Evolutionary conservation across 2,113 vertebrate genomes (phyloP).

Genomic region (Alectura lathami): DNA sequence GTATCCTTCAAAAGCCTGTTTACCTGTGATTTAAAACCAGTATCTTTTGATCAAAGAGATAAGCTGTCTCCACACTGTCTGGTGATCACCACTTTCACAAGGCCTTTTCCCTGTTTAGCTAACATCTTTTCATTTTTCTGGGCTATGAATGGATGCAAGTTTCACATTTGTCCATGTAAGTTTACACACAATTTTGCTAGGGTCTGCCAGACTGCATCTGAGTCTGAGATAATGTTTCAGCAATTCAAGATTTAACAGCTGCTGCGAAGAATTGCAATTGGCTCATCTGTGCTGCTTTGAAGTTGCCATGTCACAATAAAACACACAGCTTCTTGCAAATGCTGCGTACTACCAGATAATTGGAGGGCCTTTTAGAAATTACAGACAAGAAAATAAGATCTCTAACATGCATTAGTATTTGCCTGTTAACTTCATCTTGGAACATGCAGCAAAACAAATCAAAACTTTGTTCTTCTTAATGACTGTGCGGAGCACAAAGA

Average conservation of each 20-base stretch:
- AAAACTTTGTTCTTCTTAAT: constrained; percentile 4
- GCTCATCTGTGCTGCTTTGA: constrained; percentile 35
- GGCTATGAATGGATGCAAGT: not conserved
- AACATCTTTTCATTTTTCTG: not conserved
- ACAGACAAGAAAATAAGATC: not conserved
- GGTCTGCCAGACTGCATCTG: not conserved
- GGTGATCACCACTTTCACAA: not conserved
- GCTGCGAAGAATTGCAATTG: constrained; percentile 29
- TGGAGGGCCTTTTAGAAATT: not conserved
- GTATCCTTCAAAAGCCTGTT: constrained; percentile 58
- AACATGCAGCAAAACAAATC: not conserved
- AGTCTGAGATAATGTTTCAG: constrained; percentile 16
- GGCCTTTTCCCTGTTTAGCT: not conserved
- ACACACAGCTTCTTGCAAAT: not conserved
- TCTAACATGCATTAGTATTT: accelerated
- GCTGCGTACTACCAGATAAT: not conserved
- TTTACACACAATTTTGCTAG: not conserved
- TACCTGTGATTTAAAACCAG: constrained; percentile 71
- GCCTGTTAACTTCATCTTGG: not conserved
- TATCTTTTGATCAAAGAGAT: constrained; percentile 68
- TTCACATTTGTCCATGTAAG: not conserved
- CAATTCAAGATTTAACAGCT: constrained; percentile 52
- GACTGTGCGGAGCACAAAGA: not conserved
- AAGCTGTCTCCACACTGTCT: constrained; percentile 74
- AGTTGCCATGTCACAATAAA: constrained; percentile 35